Percentiles rank a stretch among this genome's conserved stretches.
phyloP scores from a whole-genome alignment of 2,888 invertebrate genomes.

The Polymixis flavicincta region DNA sequence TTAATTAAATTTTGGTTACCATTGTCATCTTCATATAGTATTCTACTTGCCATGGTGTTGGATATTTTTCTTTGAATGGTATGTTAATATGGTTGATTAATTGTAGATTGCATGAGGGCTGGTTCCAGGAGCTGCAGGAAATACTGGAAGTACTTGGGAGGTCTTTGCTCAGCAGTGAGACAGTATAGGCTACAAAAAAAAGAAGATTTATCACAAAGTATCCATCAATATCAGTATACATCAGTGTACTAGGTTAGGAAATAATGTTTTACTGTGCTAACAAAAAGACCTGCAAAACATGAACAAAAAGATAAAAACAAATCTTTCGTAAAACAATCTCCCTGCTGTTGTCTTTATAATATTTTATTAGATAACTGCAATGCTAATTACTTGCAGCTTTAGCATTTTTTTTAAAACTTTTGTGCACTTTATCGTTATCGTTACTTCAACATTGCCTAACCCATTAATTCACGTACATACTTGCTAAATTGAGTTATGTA shows the following conservation, averaged over 20 bases:
- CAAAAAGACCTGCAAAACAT: not conserved
- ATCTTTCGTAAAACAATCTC: not conserved
- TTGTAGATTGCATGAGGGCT: not conserved
- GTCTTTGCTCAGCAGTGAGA: too few species aligned
- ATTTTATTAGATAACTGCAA: not conserved
- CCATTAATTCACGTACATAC: not conserved
- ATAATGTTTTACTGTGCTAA: not conserved
- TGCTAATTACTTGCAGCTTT: not conserved
- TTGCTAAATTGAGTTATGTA: not conserved
- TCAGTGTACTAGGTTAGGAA: not conserved
- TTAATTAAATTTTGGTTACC: not conserved
- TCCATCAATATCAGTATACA: not conserved
- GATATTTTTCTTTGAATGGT: not conserved
- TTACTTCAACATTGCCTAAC: not conserved
- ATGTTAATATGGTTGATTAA: not conserved
- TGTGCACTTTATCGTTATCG: too few species aligned
- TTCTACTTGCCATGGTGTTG: constrained; percentile 24
- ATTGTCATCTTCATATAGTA: constrained; percentile 38
- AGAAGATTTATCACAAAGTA: not conserved
- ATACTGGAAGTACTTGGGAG: too few species aligned
- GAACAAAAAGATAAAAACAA: not conserved
- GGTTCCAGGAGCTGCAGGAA: too few species aligned
- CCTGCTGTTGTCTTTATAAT: too few species aligned
- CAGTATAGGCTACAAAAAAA: too few species aligned
- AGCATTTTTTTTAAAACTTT: not conserved